Evolutionary conservation across 2,113 vertebrate genomes (phyloP), one percentile per base, ranked within the genome.

Genomic region (Microcebus tavaratra): DNA sequence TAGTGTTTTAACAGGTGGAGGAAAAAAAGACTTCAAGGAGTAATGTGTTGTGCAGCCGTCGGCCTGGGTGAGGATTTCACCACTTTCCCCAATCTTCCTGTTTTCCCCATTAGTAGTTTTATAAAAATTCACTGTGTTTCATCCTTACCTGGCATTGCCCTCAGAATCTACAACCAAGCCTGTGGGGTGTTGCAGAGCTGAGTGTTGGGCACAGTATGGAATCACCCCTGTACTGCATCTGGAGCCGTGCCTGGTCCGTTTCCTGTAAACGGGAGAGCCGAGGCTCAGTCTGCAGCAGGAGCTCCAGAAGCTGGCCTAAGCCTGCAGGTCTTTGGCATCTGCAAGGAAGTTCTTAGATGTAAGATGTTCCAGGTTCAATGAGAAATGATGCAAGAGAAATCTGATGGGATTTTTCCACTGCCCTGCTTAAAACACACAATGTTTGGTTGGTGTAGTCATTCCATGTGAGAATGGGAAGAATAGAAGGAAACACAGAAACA

Each of bases 241-340:
- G 11, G n/a, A 91, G 63, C 31, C 20, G 2, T 48, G 3, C 45
- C 27, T 79, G 36, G 55, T 89, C 88, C 0, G 0, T 94, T 98
- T 97, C 95, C 96, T 98, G 91, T 93, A 88, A 87, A 42, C 50
- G 95, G 94, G 89, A 21, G 79, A 78, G 59, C 94, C 72, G 68
- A 0, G 0, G 75, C 84, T 76, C n/a, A n/a, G 6, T 94, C 48
- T 6, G 88, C 81, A 82, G 75, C 92, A 96, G 94, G 86, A 98
- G 80, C 97, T 63, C 59, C 6, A 78, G 87, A 76, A 91, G 4
- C 0, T 63, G 27, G 48, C 10, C 94, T 82, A 48, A 84, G 96
- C 95, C 59, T 90, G 36, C 34, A 79, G 93, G 48, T 67, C 45
- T 12, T 73, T 57, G 72, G 87, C 85, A 2, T 91, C 61, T 36